Conservation (phyloP, 2,113 vertebrate genomes). For the Pedetes capensis region DNA sequence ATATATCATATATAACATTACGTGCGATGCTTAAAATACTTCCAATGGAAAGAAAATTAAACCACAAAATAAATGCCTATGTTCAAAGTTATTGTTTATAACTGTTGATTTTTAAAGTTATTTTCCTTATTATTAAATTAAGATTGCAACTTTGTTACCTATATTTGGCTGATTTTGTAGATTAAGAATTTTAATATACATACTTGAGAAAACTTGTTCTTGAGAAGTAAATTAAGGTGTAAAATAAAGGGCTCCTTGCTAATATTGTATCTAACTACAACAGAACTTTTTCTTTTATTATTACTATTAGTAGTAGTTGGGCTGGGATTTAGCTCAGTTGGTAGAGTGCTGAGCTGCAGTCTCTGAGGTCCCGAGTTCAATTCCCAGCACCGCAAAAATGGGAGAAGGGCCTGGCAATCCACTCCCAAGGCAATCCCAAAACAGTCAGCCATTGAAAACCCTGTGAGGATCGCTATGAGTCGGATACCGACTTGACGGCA, state of each 20-base stretch:
- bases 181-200: slow-evolving; percentile 48
- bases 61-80: neutral
- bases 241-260: slow-evolving; percentile 61
- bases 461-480: too few relatives aligned
- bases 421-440: too few relatives aligned
- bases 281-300: slow-evolving; percentile 60
- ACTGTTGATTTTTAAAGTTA: neutral
- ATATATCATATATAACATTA: neutral
- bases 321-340: too few relatives aligned
- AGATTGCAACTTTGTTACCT: neutral
- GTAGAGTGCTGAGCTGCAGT: too few relatives aligned
- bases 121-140: slow-evolving; percentile 39
- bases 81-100: neutral
- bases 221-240: neutral
- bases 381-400: too few relatives aligned
- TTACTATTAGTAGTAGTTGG: too few relatives aligned
- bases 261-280: slow-evolving; percentile 51
- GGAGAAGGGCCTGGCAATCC: too few relatives aligned
- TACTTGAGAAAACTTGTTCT: slow-evolving; percentile 47
- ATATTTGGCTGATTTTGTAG: slow-evolving; percentile 41
- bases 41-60: slow-evolving; percentile 37
- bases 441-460: too few relatives aligned
- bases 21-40: neutral
- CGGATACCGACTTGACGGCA: too few relatives aligned
- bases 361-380: too few relatives aligned